A percentile compares a stretch with the other conserved stretches of the same genome.
phyloP scores from a whole-genome alignment of 1,140 invertebrate species.

The Drosophila navojoa region DNA sequence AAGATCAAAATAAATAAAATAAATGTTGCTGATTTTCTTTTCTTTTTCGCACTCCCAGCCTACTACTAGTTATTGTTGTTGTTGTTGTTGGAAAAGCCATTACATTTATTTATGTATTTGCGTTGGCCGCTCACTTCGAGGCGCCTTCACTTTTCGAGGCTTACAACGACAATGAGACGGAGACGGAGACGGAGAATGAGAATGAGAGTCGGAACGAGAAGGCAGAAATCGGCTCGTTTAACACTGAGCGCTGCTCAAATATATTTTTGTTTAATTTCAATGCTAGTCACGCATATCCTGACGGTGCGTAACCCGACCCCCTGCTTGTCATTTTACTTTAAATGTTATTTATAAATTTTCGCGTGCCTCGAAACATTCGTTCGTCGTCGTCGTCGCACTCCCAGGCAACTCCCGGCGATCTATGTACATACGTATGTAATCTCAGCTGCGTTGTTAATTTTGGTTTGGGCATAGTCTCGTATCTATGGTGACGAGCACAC shows the following conservation, averaged over 20 bases:
- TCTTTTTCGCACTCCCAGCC: conserved; percentile 10
- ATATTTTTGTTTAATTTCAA: conserved; percentile 67
- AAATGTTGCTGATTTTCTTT: conserved; percentile 60
- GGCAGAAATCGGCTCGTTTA: conserved; percentile 61
- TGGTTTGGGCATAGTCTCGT: conserved; percentile 12
- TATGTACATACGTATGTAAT: conserved; percentile 6
- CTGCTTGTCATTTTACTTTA: conserved; percentile 50
- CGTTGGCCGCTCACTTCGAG: conserved; percentile 30
- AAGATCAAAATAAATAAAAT: conserved; percentile 58
- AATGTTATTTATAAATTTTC: conserved; percentile 67
- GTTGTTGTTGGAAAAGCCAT: conserved; percentile 63
- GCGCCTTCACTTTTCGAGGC: conserved; percentile 39
- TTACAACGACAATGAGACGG: conserved; percentile 14
- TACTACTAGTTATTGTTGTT: conserved; percentile 16
- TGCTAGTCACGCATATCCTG: conserved; percentile 80
- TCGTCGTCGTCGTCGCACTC: neutral
- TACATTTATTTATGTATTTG: conserved; percentile 77
- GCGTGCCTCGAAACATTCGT: conserved; percentile 43
- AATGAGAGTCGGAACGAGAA: neutral
- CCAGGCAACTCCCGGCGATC: neutral
- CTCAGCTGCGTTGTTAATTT: conserved; percentile 26
- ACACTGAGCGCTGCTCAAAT: conserved; percentile 40
- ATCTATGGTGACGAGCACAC: neutral
- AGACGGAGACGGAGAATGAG: neutral
- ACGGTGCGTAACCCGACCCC: conserved; percentile 13